Percentiles rank a stretch among this genome's conserved stretches.
Evolutionary conservation across 1,140 invertebrate genomes (phyloP).

Genomic region (Penaeus japonicus): DNA sequence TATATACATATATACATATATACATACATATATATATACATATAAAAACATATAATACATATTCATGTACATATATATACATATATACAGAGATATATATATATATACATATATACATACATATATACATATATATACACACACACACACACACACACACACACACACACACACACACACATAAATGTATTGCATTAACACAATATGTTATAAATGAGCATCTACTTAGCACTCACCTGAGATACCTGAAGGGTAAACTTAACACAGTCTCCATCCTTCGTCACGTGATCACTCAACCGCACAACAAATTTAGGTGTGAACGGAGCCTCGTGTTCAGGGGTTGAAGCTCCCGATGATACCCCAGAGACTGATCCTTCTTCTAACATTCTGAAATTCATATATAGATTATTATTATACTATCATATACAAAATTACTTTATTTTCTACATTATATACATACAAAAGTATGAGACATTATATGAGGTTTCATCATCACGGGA

Average conservation of each 20-base stretch:
- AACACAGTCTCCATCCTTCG: conserved; percentile 64
- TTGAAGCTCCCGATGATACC: conserved; percentile 38
- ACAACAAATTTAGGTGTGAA: conserved; percentile 63
- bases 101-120: no score
- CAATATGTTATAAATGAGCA: neutral
- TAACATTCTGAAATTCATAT: conserved; percentile 14
- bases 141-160: no score
- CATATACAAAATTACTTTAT: neutral
- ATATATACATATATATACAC: no score
- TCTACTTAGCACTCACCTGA: conserved; percentile 47
- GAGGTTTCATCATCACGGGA: neutral
- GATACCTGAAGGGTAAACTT: conserved; percentile 63
- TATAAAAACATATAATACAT: no score
- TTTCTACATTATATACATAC: neutral
- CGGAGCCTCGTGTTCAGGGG: conserved; percentile 59
- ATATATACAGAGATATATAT: no score
- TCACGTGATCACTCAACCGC: conserved; percentile 63
- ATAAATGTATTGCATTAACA: no score
- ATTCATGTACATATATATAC: no score
- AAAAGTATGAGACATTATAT: neutral
- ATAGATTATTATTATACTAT: neutral
- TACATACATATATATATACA: no score
- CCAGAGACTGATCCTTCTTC: conserved; percentile 42
- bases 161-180: no score
- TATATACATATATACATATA: no score